Percentiles rank a stretch among this genome's conserved stretches.
phyloP scores from a whole-genome alignment of 2,888 invertebrate genomes.

The Cephalotes varians region DNA sequence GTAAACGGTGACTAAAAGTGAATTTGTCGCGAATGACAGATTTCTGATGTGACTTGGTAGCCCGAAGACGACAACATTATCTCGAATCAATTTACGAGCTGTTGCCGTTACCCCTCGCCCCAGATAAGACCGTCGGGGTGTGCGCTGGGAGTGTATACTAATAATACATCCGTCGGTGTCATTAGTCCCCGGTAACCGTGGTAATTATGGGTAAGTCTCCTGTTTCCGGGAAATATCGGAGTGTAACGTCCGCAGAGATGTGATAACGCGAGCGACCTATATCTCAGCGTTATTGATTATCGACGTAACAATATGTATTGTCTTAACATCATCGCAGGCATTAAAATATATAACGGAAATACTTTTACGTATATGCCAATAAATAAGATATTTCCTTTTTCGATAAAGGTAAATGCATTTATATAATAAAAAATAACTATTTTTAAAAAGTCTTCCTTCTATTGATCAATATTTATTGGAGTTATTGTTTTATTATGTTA shows the following conservation, averaged over 20 bases:
- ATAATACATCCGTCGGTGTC: conserved; percentile 57
- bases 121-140: conserved; percentile 30
- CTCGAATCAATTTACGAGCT: conserved; percentile 56
- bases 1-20: conserved; percentile 64
- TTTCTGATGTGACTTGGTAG: conserved; percentile 20
- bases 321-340: neutral
- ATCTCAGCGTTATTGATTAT: conserved; percentile 7
- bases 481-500: neutral
- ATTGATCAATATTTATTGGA: neutral
- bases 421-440: neutral
- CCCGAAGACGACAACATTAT: conserved; percentile 36
- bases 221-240: conserved; percentile 36
- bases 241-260: conserved; percentile 12
- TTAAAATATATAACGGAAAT: neutral
- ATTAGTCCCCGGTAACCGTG: conserved; percentile 50
- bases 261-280: neutral
- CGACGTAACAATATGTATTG: too few species aligned
- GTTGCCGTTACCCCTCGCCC: conserved; percentile 34
- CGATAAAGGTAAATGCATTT: neutral
- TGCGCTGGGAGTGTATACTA: conserved; percentile 39
- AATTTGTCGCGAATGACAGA: conserved; percentile 63
- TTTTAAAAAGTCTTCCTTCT: neutral
- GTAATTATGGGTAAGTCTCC: conserved; percentile 52
- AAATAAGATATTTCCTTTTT: neutral
- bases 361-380: neutral